A percentile compares a stretch with the other conserved stretches of the same genome.
These are phyloP conservation scores for Sorex fumeus DNA, from an alignment of 2,113 vertebrate species.

Conservation along the genomic window DNA sequence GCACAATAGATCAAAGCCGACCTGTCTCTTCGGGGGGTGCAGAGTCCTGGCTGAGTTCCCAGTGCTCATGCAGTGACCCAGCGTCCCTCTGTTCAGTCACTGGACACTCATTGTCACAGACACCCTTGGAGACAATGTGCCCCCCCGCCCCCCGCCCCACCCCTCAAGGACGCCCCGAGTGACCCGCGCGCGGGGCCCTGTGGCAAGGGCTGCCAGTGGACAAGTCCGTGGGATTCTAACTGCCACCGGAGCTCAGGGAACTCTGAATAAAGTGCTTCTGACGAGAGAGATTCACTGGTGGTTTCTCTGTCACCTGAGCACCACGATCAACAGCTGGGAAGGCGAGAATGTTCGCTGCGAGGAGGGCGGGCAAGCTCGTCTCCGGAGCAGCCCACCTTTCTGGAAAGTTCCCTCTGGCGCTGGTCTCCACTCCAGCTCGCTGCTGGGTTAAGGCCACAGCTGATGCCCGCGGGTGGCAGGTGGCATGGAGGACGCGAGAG, in stretches of 20 bases:
- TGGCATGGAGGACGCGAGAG: conserved; percentile 65
- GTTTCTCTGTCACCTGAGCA: conserved; percentile 74
- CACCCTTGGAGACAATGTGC: too few relatives aligned
- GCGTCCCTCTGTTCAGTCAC: conserved; percentile 57
- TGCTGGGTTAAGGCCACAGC: conserved; percentile 65
- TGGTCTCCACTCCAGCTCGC: conserved; percentile 73
- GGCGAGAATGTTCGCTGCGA: conserved; percentile 50
- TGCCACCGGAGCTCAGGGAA: conserved; percentile 77
- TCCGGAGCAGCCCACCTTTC: conserved; percentile 77
- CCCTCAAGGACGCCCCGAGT: not conserved
- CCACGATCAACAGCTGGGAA: conserved; percentile 67
- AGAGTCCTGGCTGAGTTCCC: conserved; percentile 53
- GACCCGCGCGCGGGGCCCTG: not conserved
- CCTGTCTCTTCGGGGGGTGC: conserved; percentile 66
- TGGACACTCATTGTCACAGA: not conserved
- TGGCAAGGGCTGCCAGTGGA: conserved; percentile 43
- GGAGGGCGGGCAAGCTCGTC: conserved; percentile 72
- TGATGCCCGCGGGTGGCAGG: conserved; percentile 28
- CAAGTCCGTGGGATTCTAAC: conserved; percentile 64
- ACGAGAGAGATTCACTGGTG: conserved; percentile 76
- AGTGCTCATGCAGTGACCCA: conserved; percentile 56
- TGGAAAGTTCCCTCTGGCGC: conserved; percentile 32
- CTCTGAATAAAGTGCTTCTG: conserved; percentile 87
- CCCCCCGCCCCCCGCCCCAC: too few relatives aligned
- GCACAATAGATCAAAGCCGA: conserved; percentile 85